Conservation (phyloP, 1,140 invertebrate genomes). For the Babylonia areolata region DNA sequence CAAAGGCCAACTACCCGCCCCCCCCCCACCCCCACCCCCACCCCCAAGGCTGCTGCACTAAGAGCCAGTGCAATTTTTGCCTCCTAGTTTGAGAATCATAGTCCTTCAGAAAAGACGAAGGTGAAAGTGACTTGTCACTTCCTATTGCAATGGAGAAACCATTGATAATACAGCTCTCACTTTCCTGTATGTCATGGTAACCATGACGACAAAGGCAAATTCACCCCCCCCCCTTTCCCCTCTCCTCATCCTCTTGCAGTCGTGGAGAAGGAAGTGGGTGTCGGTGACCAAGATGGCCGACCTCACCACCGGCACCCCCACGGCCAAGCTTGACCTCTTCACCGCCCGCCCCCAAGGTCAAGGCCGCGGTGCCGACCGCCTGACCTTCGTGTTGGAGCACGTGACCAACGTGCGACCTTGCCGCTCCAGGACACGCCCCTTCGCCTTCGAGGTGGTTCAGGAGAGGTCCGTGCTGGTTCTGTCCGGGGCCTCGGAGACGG, state of each 20-base stretch:
- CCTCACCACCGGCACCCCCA: slow-evolving; percentile 46
- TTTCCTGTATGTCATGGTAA: too few relatives aligned
- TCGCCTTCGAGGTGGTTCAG: slow-evolving; percentile 58
- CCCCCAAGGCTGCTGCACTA: too few relatives aligned
- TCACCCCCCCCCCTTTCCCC: too few relatives aligned
- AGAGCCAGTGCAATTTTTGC: too few relatives aligned
- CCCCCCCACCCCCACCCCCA: too few relatives aligned
- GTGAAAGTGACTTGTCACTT: not conserved
- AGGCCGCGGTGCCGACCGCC: slow-evolving; percentile 41
- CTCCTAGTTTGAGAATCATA: too few relatives aligned
- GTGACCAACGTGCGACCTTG: slow-evolving; percentile 51
- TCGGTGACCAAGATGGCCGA: slow-evolving; percentile 61
- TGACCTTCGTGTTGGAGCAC: slow-evolving; percentile 59
- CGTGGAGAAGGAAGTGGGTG: slow-evolving; percentile 62
- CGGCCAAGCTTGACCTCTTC: slow-evolving; percentile 58
- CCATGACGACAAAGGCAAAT: not conserved
- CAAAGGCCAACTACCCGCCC: too few relatives aligned
- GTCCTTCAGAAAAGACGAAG: too few relatives aligned
- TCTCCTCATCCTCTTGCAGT: slow-evolving; percentile 48
- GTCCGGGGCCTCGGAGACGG: slow-evolving; percentile 48
- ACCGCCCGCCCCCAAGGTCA: slow-evolving; percentile 25
- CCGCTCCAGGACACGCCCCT: slow-evolving; percentile 55
- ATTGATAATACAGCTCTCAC: too few relatives aligned
- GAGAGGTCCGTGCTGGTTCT: slow-evolving; percentile 53
- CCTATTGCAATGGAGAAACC: too few relatives aligned